Base-by-base conservation (phyloP, 1,140 invertebrate genomes). In the Hylaeus anthracinus region DNA sequence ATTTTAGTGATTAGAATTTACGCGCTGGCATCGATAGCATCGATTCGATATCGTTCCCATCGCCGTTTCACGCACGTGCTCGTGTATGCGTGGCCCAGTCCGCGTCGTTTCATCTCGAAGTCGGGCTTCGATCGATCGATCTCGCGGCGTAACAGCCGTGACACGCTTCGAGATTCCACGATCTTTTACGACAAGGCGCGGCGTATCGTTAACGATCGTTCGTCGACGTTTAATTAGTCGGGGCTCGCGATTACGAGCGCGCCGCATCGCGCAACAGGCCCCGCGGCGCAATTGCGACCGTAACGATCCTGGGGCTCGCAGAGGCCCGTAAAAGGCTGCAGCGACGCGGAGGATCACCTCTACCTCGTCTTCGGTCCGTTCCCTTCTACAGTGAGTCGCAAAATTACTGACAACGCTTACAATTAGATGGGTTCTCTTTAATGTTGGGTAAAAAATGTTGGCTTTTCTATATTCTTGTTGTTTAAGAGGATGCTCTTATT, bases 141-240 rank as follows among this genome's bases (percentile, higher is more conserved):
- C 72, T 71, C 75, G 81, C 61, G 37, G 61, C 56, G 84, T 74
- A 79, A 75, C 85, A 82, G 81, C 83, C 86, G 81, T 87, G 83
- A 87, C 83, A 83, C 87, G 87, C 83, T 86, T 81, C 78, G 78
- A 83, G 73, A 88, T 88, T 88, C 80, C 83, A 69, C 85, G 80
- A 87, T 88, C 85, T 85, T 87, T 87, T 86, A 85, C 81, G 83
- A 85, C 80, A 81, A 82, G 79, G 86, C 81, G 83, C 85, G 83
- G 83, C 85, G 85, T 84, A 85, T 89, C 88, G 87, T 90, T 90
- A 90, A 90, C 90, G 88, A 90, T 88, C 83, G 85, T 84, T 87
- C 80, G 86, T 89, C 87, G 86, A 85, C 85, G 87, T 90, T 90
- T 90, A 90, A 90, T 90, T 90, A 90, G 89, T 81, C 86, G 84